Evolutionary conservation across 2,888 invertebrate genomes (phyloP).

Genomic region (Druceiella hillmani): DNA sequence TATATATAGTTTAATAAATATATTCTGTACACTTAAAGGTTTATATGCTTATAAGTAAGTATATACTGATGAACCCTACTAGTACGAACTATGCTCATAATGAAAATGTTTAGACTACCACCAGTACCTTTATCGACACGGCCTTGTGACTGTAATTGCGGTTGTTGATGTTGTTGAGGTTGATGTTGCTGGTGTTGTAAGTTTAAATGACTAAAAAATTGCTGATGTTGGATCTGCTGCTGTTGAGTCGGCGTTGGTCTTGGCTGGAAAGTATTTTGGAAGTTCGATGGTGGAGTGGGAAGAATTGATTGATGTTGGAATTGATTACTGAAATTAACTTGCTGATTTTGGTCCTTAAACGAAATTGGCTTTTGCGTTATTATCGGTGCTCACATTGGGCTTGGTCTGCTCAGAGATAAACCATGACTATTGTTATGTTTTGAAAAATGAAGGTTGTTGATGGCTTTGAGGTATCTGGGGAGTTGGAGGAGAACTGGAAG

Average conservation of each 20-base stretch:
- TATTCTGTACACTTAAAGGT: too few species aligned
- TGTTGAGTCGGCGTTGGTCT: constrained; percentile 29
- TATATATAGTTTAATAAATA: too few species aligned
- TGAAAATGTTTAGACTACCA: too few species aligned
- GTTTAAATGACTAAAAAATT: constrained; percentile 45
- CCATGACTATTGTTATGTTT: constrained; percentile 17
- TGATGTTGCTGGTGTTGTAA: constrained; percentile 25
- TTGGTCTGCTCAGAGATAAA: constrained; percentile 30
- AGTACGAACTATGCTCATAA: too few species aligned
- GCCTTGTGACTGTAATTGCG: constrained; percentile 29
- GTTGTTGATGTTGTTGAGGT: constrained; percentile 28
- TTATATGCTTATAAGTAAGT: too few species aligned
- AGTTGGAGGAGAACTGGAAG: constrained; percentile 34
- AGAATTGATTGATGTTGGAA: constrained; percentile 26
- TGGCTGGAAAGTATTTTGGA: constrained; percentile 40
- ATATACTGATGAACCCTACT: too few species aligned
- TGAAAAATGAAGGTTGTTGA: constrained; percentile 13
- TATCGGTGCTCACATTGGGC: constrained; percentile 28
- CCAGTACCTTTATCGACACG: too few species aligned
- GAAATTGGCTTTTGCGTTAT: constrained; percentile 21
- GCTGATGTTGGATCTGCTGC: constrained; percentile 33
- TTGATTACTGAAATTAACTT: constrained; percentile 18
- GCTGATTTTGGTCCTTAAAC: constrained; percentile 39
- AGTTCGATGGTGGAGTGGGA: constrained; percentile 16
- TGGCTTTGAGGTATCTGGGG: constrained; percentile 46